Evolutionary conservation across 2,888 invertebrate genomes (phyloP).

Genomic region (Seira ritae): DNA sequence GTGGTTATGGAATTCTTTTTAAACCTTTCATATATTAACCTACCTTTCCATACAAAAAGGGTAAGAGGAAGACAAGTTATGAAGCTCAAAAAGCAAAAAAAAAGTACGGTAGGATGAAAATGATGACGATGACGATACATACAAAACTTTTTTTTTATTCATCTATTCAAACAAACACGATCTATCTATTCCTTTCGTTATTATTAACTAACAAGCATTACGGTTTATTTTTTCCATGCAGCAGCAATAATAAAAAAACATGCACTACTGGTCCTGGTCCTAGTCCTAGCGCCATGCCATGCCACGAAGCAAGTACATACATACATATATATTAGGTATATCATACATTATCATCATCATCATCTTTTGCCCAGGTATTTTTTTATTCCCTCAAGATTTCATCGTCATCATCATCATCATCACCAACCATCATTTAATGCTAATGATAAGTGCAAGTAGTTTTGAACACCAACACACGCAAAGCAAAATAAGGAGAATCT

Average conservation of each 20-base stretch:
- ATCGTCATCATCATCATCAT: constrained; percentile 18
- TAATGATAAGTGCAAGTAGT: constrained; percentile 17
- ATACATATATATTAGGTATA: not conserved
- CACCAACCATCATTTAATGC: not conserved
- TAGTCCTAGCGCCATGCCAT: not conserved
- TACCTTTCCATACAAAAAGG: constrained; percentile 20
- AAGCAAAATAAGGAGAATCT: constrained; percentile 9
- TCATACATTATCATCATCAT: not conserved
- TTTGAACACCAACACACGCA: constrained; percentile 19
- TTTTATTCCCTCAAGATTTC: constrained; percentile 15
- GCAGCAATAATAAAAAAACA: constrained; percentile 6
- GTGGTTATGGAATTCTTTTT: constrained; percentile 8
- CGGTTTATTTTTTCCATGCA: constrained; percentile 21
- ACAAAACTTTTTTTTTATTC: too few species aligned
- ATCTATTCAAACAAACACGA: not conserved
- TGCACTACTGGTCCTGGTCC: not conserved
- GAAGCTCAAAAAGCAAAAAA: not conserved
- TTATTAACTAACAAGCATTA: constrained; percentile 19
- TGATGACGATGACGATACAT: constrained; percentile 10
- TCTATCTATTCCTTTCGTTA: not conserved
- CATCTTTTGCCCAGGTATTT: not conserved
- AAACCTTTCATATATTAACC: constrained; percentile 18
- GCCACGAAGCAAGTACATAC: not conserved
- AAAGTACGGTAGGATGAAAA: not conserved
- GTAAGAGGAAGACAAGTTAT: too few species aligned